Base-by-base conservation (phyloP, 1,140 invertebrate genomes). In the Protaetia brevitarsis region DNA sequence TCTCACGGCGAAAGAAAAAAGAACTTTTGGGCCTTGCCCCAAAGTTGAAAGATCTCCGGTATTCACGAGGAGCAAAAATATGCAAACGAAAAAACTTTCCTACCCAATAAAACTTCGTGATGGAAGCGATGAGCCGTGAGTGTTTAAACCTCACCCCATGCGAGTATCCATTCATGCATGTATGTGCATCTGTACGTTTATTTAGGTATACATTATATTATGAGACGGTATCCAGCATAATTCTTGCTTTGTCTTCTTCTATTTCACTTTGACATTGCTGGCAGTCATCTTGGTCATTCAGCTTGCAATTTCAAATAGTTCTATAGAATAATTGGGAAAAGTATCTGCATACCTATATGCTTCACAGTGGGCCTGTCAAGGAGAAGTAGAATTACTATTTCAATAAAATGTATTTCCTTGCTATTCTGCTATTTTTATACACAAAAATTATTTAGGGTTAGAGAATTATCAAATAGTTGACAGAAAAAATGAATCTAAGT, bases 21-120 rank as follows among this genome's bases (percentile, higher is more conserved):
- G 19, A 19, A 19, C 16, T 51, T 51, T 19, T 10, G 2, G 11
- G 41, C 26, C 26, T 19, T 0, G 21, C n/a, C 11, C 26, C 16
- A 23, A 51, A 51, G 26, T 51, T 16, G 19, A 21, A 51, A 23
- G 19, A 21, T 51, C 13, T 51, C 8, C 21, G 41, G 13, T 51
- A 51, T 51, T 51, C 26, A n/a, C 2, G 41, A 51, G 41, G 26
- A 51, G 26, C 41, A 51, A 51, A 51, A 51, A 23, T 51, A 51
- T 51, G 41, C 41, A 23, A 51, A 51, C 41, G 41, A 16, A 51
- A 51, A 51, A 51, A 51, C 19, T 51, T 51, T 19, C 41, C 26
- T 51, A 51, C 26, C 41, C 41, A 51, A 51, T 51, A 51, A 51
- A 51, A 51, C 41, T 51, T 51, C 19, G 6, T 19, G 19, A 51